Conservation (phyloP, 2,113 vertebrate genomes). For the Hydropotes inermis region DNA sequence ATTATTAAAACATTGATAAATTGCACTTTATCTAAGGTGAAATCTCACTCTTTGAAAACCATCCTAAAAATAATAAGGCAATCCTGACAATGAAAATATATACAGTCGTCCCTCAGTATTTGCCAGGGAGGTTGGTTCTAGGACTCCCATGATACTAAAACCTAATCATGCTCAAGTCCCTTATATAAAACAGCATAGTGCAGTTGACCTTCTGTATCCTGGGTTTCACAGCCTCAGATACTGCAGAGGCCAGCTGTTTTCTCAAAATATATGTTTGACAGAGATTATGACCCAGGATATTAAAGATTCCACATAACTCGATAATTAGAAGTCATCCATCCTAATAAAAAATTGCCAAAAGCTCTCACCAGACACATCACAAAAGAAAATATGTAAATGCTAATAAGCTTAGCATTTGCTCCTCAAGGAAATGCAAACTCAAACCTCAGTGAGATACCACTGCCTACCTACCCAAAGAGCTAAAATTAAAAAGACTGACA, state of each 20-base stretch:
- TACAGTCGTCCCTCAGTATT: not conserved
- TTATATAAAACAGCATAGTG: not conserved
- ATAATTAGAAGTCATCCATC: not conserved
- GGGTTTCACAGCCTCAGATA: not conserved
- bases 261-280: not conserved
- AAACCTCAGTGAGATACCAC: not conserved
- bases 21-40: not conserved
- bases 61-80: not conserved
- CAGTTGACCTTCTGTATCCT: not conserved
- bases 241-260: not conserved
- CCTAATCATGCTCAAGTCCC: not conserved
- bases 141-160: not conserved
- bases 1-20: not conserved
- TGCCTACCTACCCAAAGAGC: not conserved
- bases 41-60: not conserved
- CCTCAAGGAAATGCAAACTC: not conserved
- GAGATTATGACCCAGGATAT: not conserved
- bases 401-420: not conserved
- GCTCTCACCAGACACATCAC: not conserved
- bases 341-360: not conserved
- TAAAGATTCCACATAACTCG: not conserved
- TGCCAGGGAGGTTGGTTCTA: not conserved
- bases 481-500: not conserved
- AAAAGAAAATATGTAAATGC: not conserved
- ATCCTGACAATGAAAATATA: not conserved